Percentiles rank a stretch among this genome's conserved stretches.
These are phyloP conservation scores for Chiloscyllium plagiosum DNA, from an alignment of 2,113 vertebrate genomes.

Conservation along the genomic window DNA sequence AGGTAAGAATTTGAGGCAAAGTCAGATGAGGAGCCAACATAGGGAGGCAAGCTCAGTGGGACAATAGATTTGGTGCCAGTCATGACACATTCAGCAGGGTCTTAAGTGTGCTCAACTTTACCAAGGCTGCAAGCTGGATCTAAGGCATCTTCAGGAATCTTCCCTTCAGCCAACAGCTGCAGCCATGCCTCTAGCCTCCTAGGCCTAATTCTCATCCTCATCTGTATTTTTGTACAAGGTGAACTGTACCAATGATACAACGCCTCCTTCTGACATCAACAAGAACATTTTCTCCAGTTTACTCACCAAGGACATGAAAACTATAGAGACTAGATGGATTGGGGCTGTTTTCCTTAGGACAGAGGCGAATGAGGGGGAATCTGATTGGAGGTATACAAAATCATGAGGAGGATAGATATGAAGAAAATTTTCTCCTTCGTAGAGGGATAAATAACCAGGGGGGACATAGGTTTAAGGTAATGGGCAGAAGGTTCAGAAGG, in stretches of 20 bases:
- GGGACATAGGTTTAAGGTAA: too few relatives aligned
- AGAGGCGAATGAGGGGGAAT: too few relatives aligned
- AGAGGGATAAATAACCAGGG: too few relatives aligned
- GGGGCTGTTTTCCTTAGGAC: too few relatives aligned
- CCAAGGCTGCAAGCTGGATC: neutral
- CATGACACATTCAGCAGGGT: neutral
- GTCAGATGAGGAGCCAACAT: neutral
- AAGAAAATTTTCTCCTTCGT: too few relatives aligned
- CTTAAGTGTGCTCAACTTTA: neutral
- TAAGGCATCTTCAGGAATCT: neutral
- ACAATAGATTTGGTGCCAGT: neutral
- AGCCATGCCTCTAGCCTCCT: neutral
- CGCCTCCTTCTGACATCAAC: too few relatives aligned
- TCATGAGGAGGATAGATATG: too few relatives aligned
- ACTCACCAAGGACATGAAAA: neutral
- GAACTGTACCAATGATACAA: neutral
- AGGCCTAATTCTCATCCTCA: neutral
- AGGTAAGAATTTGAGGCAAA: neutral
- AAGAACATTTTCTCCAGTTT: neutral
- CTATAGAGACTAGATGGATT: too few relatives aligned
- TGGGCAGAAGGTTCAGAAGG: too few relatives aligned
- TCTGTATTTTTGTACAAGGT: neutral
- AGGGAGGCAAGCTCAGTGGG: neutral
- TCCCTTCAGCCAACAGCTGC: neutral
- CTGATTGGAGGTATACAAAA: too few relatives aligned